These are phyloP conservation scores for Sialia sialis DNA, from an alignment of 2,113 vertebrate species.

Conservation along the genomic window DNA sequence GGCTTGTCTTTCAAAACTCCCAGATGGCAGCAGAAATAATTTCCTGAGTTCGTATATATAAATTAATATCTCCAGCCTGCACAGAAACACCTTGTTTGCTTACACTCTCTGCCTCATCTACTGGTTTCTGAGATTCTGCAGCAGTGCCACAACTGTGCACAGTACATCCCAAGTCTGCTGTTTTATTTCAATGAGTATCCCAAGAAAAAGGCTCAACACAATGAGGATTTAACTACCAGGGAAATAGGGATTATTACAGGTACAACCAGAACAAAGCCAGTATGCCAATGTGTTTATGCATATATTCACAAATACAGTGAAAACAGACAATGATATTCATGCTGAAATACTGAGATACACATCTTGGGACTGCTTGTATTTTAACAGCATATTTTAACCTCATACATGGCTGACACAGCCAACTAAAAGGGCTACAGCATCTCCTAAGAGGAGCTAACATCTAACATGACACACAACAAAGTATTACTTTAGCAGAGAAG, in stretches of 20 bases:
- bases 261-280: neutral
- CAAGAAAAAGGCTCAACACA: constrained; percentile 14
- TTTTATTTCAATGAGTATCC: constrained; percentile 48
- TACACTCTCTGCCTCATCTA: neutral
- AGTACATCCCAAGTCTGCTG: constrained; percentile 11
- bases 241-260: neutral
- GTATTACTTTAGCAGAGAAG: neutral
- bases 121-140: neutral
- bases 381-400: neutral
- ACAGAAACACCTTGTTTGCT: neutral
- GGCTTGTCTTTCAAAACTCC: constrained; percentile 27
- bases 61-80: constrained; percentile 45
- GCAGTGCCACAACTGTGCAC: neutral
- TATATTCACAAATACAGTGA: neutral
- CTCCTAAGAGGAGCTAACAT: neutral
- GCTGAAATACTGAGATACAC: neutral
- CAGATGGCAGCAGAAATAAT: constrained; percentile 44
- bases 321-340: rapidly evolving
- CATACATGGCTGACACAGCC: neutral
- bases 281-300: neutral
- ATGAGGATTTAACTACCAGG: constrained; percentile 30
- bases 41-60: constrained; percentile 32
- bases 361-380: neutral
- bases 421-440: neutral
- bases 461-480: neutral